Evolutionary conservation across 2,888 invertebrate genomes (phyloP).

Genomic region (Melanophora roralis): DNA sequence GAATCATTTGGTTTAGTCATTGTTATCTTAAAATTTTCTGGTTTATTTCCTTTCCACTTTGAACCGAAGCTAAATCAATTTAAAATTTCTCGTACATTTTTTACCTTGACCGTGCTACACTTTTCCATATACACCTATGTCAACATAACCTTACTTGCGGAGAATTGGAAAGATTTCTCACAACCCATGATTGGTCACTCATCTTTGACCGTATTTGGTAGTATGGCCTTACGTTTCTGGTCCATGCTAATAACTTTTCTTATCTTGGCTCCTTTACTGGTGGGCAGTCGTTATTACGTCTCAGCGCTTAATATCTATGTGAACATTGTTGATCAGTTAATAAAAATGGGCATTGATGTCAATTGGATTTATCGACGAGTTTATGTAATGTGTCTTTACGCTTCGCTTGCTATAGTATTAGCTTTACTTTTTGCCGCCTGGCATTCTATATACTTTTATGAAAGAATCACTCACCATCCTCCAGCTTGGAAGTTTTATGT

Average conservation of each 20-base stretch:
- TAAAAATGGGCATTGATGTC: slow-evolving; percentile 59
- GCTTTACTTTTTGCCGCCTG: slow-evolving; percentile 58
- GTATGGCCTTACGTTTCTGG: slow-evolving; percentile 61
- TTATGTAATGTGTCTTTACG: slow-evolving; percentile 8
- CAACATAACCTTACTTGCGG: slow-evolving; percentile 60
- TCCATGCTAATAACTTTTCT: slow-evolving; percentile 61
- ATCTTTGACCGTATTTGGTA: slow-evolving; percentile 60
- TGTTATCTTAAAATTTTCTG: slow-evolving; percentile 58
- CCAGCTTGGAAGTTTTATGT: slow-evolving; percentile 61
- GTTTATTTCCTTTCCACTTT: slow-evolving; percentile 65
- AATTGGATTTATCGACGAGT: slow-evolving; percentile 50
- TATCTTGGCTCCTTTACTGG: slow-evolving; percentile 56
- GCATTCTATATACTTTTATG: slow-evolving; percentile 66
- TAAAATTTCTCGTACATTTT: slow-evolving; percentile 54
- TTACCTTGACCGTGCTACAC: slow-evolving; percentile 59
- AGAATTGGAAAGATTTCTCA: slow-evolving; percentile 61
- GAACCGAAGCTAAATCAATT: slow-evolving; percentile 41
- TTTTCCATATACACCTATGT: slow-evolving; percentile 63
- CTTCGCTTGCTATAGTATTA: background rate
- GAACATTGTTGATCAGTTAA: slow-evolving; percentile 48
- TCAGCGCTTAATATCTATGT: slow-evolving; percentile 58
- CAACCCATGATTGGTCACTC: slow-evolving; percentile 65
- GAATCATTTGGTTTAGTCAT: slow-evolving; percentile 57
- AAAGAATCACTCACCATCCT: slow-evolving; percentile 57
- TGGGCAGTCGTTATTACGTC: slow-evolving; percentile 47